Evolutionary conservation across 2,113 vertebrate species (phyloP).

Genomic region (Chrysemys picta): DNA sequence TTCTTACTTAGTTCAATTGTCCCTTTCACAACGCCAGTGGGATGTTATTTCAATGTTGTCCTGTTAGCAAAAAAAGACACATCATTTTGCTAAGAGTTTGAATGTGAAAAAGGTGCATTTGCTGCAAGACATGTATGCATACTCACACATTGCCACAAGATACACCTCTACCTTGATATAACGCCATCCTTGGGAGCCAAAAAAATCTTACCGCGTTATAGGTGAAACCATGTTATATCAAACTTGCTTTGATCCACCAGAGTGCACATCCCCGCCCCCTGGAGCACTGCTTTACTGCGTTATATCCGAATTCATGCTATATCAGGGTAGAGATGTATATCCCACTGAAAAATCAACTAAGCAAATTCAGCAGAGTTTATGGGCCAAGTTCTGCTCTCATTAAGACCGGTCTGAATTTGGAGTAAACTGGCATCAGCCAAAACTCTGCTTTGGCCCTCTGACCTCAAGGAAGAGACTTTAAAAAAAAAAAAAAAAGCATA

Average conservation of each 20-base stretch:
- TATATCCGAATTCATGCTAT: too few relatives aligned
- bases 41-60: not conserved
- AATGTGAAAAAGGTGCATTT: not conserved
- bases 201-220: too few relatives aligned
- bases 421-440: not conserved
- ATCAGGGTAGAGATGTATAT: not conserved
- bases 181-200: too few relatives aligned
- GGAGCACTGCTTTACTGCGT: too few relatives aligned
- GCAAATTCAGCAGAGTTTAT: not conserved
- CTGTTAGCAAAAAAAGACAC: not conserved
- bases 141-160: fast-evolving
- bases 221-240: too few relatives aligned
- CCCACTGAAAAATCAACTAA: not conserved
- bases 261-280: too few relatives aligned
- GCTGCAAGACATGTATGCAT: fast-evolving
- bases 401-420: not conserved
- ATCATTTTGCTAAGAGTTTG: not conserved
- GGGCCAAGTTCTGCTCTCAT: not conserved
- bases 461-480: not conserved
- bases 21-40: not conserved
- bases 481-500: not conserved
- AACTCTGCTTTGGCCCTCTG: not conserved
- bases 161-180: too few relatives aligned
- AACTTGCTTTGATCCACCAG: too few relatives aligned
- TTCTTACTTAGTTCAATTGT: not conserved